Conservation (phyloP, 2,888 invertebrate species). For the Prosopocoilus inquinatus region DNA sequence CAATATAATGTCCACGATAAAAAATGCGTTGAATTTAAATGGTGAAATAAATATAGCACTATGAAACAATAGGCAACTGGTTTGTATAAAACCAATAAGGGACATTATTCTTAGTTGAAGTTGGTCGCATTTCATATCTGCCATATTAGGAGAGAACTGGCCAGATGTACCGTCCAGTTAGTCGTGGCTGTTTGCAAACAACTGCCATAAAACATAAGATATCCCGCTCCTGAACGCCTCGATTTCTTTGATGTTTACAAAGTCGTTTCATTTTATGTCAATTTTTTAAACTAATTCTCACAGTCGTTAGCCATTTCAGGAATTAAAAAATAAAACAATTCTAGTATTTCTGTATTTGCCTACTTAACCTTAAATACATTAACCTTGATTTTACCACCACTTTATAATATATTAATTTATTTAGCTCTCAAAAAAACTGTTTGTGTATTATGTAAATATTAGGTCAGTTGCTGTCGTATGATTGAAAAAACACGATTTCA, state of each 20-base stretch:
- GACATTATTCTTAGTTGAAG: constrained; percentile 32
- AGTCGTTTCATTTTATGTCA: neutral
- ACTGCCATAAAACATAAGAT: constrained; percentile 22
- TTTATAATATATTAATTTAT: too few species aligned
- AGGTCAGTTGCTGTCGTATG: too few species aligned
- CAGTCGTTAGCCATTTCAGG: neutral
- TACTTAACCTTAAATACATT: too few species aligned
- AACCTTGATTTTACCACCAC: too few species aligned
- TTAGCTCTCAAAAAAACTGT: too few species aligned
- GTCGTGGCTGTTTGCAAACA: constrained; percentile 25
- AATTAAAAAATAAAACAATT: neutral
- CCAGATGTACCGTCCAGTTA: constrained; percentile 37
- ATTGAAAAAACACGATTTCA: too few species aligned
- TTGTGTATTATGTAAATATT: too few species aligned
- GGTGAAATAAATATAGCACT: constrained; percentile 16
- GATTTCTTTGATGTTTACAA: constrained; percentile 9
- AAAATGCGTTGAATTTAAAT: constrained; percentile 15
- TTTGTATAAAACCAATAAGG: constrained; percentile 25
- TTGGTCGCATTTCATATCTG: constrained; percentile 38
- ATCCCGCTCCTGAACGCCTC: constrained; percentile 19
- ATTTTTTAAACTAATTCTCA: too few species aligned
- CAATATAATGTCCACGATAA: neutral
- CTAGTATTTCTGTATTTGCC: too few species aligned
- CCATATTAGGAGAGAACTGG: constrained; percentile 38
- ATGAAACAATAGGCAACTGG: constrained; percentile 28